Conservation (phyloP, 2,113 vertebrate species). For the Cercocebus atys region DNA sequence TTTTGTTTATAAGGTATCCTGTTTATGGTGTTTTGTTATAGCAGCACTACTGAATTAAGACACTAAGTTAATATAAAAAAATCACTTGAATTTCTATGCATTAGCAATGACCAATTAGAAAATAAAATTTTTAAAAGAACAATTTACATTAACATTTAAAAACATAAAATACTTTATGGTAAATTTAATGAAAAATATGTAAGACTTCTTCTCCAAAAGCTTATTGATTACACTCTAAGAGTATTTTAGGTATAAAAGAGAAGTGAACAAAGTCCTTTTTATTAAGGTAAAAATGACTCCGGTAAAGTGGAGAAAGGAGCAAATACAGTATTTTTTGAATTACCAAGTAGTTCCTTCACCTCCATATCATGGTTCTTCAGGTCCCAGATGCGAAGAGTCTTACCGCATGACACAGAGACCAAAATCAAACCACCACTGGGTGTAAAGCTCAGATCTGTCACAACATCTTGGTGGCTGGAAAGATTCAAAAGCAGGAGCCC, state of each 20-base stretch:
- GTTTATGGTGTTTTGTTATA: neutral
- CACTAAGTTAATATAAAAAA: neutral
- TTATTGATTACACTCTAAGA: neutral
- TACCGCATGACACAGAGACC: slow-evolving; percentile 94
- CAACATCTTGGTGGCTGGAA: slow-evolving; percentile 92
- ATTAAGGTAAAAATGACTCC: neutral
- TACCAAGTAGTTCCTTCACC: neutral
- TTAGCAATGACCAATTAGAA: neutral
- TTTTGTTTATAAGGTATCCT: neutral
- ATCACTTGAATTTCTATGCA: neutral
- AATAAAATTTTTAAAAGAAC: neutral
- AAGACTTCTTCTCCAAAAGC: neutral
- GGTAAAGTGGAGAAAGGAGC: neutral
- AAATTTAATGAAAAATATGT: neutral
- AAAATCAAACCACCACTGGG: slow-evolving; percentile 93
- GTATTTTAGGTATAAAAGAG: neutral
- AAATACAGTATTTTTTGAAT: fast-evolving
- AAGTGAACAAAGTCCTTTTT: neutral
- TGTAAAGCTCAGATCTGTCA: slow-evolving; percentile 93
- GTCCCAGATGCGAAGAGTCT: slow-evolving; percentile 96
- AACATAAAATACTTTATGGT: neutral
- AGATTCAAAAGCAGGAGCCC: slow-evolving; percentile 92
- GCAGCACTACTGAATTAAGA: neutral
- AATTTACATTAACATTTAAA: neutral
- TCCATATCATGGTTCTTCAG: slow-evolving; percentile 91